phyloP scores from a whole-genome alignment of 1,140 invertebrate genomes.

The Ostrea edulis region DNA sequence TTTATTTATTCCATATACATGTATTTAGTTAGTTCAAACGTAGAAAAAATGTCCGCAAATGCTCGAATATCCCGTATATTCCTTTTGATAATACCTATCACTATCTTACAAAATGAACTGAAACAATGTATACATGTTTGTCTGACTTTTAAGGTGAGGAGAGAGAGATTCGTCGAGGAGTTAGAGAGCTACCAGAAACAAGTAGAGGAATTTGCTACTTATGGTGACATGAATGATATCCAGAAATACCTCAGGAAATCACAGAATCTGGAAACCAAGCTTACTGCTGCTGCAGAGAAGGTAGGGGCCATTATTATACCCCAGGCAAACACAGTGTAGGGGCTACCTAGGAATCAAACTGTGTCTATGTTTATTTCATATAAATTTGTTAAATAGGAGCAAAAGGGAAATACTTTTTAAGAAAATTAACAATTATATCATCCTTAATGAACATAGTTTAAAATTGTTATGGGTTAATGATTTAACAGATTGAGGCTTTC shows the following conservation, averaged over 20 bases:
- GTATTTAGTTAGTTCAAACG: too few species aligned
- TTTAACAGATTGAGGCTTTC: conserved; percentile 87
- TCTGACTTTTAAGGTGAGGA: conserved; percentile 73
- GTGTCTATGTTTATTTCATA: neutral
- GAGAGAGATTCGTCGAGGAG: conserved; percentile 87
- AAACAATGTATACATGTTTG: neutral
- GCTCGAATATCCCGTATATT: too few species aligned
- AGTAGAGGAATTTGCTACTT: conserved; percentile 91
- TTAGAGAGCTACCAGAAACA: conserved; percentile 89
- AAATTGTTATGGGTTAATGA: neutral
- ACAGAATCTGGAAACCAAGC: conserved; percentile 86
- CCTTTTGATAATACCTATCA: too few species aligned
- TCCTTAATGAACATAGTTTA: neutral
- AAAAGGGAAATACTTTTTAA: neutral
- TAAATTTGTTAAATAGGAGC: neutral
- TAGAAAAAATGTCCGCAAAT: too few species aligned
- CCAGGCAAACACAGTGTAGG: neutral
- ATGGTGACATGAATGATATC: conserved; percentile 93
- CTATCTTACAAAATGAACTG: too few species aligned
- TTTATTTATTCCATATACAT: too few species aligned
- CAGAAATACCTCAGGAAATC: conserved; percentile 92
- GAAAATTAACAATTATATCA: neutral
- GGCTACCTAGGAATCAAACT: neutral
- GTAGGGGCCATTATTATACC: conserved; percentile 57
- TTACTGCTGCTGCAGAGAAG: conserved; percentile 86